Evolutionary conservation across 2,113 vertebrate species (phyloP).

Genomic region (Clarias macrocephalus): DNA sequence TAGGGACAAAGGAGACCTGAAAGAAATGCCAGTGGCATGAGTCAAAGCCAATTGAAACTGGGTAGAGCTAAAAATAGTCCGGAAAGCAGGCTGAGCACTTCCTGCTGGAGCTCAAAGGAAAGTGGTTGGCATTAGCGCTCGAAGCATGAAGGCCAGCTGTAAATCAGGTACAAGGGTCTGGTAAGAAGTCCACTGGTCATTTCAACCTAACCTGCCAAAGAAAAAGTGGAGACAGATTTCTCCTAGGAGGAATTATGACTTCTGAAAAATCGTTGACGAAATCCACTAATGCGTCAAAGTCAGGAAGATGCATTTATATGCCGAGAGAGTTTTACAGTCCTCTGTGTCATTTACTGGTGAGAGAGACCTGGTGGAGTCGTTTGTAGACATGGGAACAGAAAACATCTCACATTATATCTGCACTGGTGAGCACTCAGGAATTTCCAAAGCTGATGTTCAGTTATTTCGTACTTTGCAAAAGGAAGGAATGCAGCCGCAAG

Average conservation of each 20-base stretch:
- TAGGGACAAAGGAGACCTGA: conserved; percentile 57
- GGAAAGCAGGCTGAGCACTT: conserved; percentile 52
- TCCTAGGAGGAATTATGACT: neutral
- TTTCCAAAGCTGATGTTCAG: conserved; percentile 1
- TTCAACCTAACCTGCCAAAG: neutral
- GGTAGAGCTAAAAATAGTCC: conserved; percentile 66
- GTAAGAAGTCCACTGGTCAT: conserved; percentile 2
- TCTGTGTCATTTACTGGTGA: neutral
- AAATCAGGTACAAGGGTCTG: neutral
- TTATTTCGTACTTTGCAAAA: conserved; percentile 11
- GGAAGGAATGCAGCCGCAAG: conserved; percentile 30
- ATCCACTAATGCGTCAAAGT: neutral
- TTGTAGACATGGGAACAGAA: conserved; percentile 25
- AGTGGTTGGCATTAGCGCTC: conserved; percentile 7
- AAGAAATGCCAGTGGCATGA: conserved; percentile 64
- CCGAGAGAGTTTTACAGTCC: no score
- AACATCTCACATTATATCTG: conserved; percentile 3
- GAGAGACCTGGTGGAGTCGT: conserved; percentile 2
- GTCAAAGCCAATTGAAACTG: conserved; percentile 65
- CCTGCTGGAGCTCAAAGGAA: conserved; percentile 7
- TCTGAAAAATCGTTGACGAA: neutral
- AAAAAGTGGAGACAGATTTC: neutral
- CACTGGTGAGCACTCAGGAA: conserved; percentile 2
- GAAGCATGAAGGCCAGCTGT: conserved; percentile 23
- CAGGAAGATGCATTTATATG: neutral